Conservation (phyloP, 2,888 invertebrate genomes). For the Tetragonula carbonaria region DNA sequence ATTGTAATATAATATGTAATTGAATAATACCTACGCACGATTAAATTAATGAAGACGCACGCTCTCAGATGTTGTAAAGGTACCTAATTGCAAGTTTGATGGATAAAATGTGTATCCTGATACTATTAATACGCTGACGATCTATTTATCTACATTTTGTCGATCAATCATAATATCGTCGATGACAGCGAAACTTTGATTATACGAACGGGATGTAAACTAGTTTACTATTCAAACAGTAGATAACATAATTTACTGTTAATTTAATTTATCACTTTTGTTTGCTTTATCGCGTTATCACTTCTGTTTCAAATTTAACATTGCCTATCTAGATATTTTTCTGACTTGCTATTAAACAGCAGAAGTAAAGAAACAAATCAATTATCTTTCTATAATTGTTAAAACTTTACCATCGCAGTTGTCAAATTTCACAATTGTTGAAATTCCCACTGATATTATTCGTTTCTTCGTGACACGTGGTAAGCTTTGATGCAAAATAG, state of each 20-base stretch:
- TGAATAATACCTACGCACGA: slow-evolving; percentile 35
- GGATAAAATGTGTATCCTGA: slow-evolving; percentile 19
- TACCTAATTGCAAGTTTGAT: slow-evolving; percentile 21
- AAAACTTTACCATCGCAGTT: background rate
- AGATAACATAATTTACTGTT: background rate
- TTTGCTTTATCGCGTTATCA: too few relatives aligned
- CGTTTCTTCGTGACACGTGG: background rate
- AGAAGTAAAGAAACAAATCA: background rate
- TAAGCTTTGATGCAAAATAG: background rate
- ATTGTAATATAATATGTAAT: slow-evolving; percentile 13
- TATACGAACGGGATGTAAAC: background rate
- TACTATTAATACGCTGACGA: slow-evolving; percentile 6
- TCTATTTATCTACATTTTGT: background rate
- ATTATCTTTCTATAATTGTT: background rate
- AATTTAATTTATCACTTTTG: too few relatives aligned
- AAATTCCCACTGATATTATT: background rate
- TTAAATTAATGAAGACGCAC: slow-evolving; percentile 42
- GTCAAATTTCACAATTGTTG: background rate
- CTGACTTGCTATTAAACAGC: background rate
- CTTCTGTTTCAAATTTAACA: background rate
- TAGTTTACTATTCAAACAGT: background rate
- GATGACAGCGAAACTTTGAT: background rate
- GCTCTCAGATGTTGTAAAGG: slow-evolving; percentile 4
- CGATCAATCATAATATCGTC: too few relatives aligned
- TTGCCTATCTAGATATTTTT: background rate